phyloP scores from a whole-genome alignment of 2,888 invertebrate species.

The Caenorhabditis virilis region DNA sequence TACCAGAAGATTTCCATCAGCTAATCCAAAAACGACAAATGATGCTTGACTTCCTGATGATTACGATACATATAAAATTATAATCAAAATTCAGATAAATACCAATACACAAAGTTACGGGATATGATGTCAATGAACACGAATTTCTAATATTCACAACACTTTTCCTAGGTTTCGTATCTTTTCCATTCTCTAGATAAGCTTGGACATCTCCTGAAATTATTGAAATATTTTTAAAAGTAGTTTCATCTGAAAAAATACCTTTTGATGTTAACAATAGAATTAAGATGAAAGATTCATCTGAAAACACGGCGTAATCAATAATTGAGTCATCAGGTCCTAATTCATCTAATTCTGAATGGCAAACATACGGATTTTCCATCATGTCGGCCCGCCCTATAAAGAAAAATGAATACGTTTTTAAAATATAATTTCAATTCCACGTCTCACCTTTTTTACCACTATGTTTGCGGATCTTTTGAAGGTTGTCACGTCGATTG shows the following conservation, averaged over 20 bases:
- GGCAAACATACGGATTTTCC: slow-evolving; percentile 43
- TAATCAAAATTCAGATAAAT: not conserved
- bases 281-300: slow-evolving; percentile 60
- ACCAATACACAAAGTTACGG: slow-evolving; percentile 38
- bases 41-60: slow-evolving; percentile 45
- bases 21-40: slow-evolving; percentile 52
- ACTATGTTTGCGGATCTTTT: slow-evolving; percentile 19
- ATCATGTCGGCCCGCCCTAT: slow-evolving; percentile 24
- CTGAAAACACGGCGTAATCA: slow-evolving; percentile 48
- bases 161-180: slow-evolving; percentile 36
- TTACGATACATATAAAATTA: not conserved
- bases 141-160: slow-evolving; percentile 30
- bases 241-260: slow-evolving; percentile 3
- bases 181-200: slow-evolving; percentile 40
- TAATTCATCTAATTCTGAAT: slow-evolving; percentile 44
- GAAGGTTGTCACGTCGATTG: too few relatives aligned
- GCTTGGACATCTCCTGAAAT: slow-evolving; percentile 42
- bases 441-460: slow-evolving; percentile 24
- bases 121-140: slow-evolving; percentile 12
- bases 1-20: slow-evolving; percentile 53
- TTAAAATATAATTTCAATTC: not conserved
- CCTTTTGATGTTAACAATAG: slow-evolving; percentile 58
- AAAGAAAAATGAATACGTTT: too few relatives aligned
- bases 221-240: slow-evolving; percentile 1
- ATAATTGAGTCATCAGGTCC: slow-evolving; percentile 48